Evolutionary conservation across 2,113 vertebrate genomes (phyloP), one percentile per base, ranked within the genome.

Genomic region (Aptenodytes forsteri): DNA sequence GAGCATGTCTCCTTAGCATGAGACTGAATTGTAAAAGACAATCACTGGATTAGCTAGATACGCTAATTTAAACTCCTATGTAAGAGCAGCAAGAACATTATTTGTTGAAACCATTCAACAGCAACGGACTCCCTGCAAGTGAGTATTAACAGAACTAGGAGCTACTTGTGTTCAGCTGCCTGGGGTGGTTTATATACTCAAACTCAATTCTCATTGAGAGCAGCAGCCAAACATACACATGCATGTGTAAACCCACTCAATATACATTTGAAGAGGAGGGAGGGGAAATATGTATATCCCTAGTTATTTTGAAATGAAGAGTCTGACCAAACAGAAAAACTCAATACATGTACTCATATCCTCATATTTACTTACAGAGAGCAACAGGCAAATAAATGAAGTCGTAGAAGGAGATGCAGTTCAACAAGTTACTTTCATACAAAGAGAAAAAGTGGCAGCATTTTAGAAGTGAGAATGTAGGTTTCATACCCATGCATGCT

Each of bases 21-120:
- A 87, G 94, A 95, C 82, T 82, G 62, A 94, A 97, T 95, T 98
- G 76, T 93, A 92, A 84, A 92, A 84, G 54, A 56, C 14, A 52
- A n/a, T 16, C 17, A 30, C 85, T 96, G 66, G 5, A 97, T 97
- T 96, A 98, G 94, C 92, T 90, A 97, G 83, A 83, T 71, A 83
- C 61, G 64, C 78, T 58, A 79, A 91, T 91, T 42, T 95, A 97
- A 93, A 93, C 87, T 90, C 69, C 69, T 78, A 77, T 59, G 70
- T 89, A 95, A 84, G 21, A 83, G 62, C 69, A 84, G 64, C 78
- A 83, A 82, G 72, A 82, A 88, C 40, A 40, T 80, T 90, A 90
- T 67, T 83, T 83, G 88, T 92, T 95, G 86, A 78, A 93, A 89
- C 66, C 78, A 91, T 93, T 91, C 91, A 84, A 88, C 36, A 91